Conservation (phyloP, 2,797 vertebrate genomes). For the Hybognathus amarus region DNA sequence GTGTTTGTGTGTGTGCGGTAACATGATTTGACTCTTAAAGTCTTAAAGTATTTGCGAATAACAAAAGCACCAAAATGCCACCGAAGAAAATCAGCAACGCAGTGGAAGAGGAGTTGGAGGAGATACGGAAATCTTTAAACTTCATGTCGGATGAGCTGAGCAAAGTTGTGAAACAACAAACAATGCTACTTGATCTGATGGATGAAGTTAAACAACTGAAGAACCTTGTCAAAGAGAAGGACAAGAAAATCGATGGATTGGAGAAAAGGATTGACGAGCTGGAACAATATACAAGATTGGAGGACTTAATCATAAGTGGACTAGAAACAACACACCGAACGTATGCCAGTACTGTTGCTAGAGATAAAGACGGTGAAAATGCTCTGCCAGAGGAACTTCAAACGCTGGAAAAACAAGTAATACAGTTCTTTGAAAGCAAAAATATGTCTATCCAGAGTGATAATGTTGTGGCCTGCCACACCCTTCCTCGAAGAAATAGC, state of each 20-base stretch:
- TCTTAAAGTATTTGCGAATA: no score
- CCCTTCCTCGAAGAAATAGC: not conserved
- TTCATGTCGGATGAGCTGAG: slow-evolving; percentile 4
- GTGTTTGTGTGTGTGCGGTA: no score
- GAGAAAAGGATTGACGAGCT: not conserved
- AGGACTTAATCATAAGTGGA: not conserved
- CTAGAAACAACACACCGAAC: not conserved
- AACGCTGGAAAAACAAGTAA: not conserved
- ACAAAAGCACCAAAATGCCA: no score
- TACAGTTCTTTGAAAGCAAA: not conserved
- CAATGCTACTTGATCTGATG: not conserved
- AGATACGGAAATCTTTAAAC: not conserved
- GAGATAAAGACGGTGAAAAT: not conserved
- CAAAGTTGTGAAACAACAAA: not conserved
- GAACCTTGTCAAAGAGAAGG: no score
- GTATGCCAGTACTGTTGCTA: not conserved
- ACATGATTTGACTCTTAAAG: no score
- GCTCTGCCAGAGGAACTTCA: not conserved
- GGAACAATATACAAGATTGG: not conserved
- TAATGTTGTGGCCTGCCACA: not conserved
- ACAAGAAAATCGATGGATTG: slow-evolving; percentile 7
- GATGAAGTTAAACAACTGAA: slow-evolving; percentile 3
- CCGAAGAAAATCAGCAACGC: not conserved
- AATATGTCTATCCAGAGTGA: not conserved
- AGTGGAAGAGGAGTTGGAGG: not conserved